Percentiles rank a stretch among this genome's conserved stretches.
phyloP scores from a whole-genome alignment of 2,113 vertebrate species.

The Petromus typicus region DNA sequence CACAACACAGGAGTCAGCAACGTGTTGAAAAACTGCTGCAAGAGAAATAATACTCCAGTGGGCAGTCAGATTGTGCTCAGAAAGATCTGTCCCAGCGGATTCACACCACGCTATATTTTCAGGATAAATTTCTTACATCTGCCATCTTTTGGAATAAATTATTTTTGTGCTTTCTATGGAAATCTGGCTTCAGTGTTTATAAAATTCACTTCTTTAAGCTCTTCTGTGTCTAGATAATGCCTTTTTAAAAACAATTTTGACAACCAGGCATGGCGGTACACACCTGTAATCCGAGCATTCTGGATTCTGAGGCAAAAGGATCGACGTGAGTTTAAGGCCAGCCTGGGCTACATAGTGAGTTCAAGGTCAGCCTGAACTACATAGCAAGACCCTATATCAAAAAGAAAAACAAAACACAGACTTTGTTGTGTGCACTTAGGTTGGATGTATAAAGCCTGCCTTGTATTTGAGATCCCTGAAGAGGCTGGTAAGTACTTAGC shows the following conservation, averaged over 20 bases:
- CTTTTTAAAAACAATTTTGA: slow-evolving; percentile 20
- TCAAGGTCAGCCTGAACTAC: not conserved
- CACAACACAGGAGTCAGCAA: not conserved
- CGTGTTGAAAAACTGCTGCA: not conserved
- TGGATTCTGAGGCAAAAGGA: not conserved
- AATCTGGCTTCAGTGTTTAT: slow-evolving; percentile 66
- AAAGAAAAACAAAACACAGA: not conserved
- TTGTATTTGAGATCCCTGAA: not conserved
- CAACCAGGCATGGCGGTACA: not conserved
- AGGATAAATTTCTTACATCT: slow-evolving; percentile 81
- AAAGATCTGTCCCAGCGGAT: slow-evolving; percentile 35
- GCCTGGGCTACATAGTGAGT: not conserved
- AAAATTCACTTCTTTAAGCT: slow-evolving; percentile 64
- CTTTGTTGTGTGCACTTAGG: not conserved
- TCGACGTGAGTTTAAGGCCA: not conserved
- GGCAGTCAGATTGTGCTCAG: slow-evolving; percentile 7
- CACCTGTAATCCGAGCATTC: not conserved
- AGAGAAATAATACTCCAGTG: not conserved
- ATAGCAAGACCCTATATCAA: not conserved
- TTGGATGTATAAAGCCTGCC: slow-evolving; percentile 3
- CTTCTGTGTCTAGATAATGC: slow-evolving; percentile 27
- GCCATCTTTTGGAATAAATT: slow-evolving; percentile 85
- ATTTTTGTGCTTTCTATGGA: slow-evolving; percentile 82
- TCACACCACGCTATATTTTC: slow-evolving; percentile 69
- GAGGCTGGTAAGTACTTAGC: slow-evolving; percentile 57